Evolutionary conservation across 2,888 invertebrate species (phyloP).

Genomic region (Glyphotaelius pellucidus): DNA sequence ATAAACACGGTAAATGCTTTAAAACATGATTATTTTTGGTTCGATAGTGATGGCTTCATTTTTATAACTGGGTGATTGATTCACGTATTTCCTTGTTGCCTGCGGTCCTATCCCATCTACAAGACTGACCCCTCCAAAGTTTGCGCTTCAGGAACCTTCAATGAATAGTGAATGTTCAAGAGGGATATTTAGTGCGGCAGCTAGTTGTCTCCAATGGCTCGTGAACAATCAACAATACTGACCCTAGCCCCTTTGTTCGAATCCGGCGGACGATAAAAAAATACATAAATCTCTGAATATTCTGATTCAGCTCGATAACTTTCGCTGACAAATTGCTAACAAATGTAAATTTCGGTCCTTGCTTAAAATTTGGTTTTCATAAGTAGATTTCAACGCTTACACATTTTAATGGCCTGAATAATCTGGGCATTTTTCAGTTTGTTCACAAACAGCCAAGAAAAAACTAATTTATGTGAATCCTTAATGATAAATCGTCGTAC

Average conservation of each 20-base stretch:
- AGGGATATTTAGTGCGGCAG: slow-evolving; percentile 11
- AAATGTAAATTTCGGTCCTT: neutral
- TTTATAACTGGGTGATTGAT: neutral
- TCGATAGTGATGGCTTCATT: no score
- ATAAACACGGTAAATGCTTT: no score
- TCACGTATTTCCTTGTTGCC: neutral
- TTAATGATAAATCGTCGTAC: neutral
- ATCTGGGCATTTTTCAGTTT: neutral
- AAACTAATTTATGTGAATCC: slow-evolving; percentile 2
- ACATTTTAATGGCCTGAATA: neutral
- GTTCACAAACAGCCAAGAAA: neutral
- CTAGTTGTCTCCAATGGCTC: slow-evolving; percentile 37
- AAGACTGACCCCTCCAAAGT: slow-evolving; percentile 24
- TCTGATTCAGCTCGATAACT: slow-evolving; percentile 25
- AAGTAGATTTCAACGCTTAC: neutral
- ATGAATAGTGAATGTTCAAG: slow-evolving; percentile 42
- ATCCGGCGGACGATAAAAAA: neutral
- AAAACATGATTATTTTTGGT: no score
- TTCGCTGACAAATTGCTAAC: neutral
- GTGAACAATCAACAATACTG: slow-evolving; percentile 43
- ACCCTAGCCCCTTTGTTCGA: slow-evolving; percentile 28
- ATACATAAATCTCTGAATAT: slow-evolving; percentile 27
- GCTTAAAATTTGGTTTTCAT: neutral
- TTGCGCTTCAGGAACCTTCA: slow-evolving; percentile 42
- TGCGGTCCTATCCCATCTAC: neutral